Conservation (phyloP, 2,888 invertebrate genomes). For the Clanis bilineata region DNA sequence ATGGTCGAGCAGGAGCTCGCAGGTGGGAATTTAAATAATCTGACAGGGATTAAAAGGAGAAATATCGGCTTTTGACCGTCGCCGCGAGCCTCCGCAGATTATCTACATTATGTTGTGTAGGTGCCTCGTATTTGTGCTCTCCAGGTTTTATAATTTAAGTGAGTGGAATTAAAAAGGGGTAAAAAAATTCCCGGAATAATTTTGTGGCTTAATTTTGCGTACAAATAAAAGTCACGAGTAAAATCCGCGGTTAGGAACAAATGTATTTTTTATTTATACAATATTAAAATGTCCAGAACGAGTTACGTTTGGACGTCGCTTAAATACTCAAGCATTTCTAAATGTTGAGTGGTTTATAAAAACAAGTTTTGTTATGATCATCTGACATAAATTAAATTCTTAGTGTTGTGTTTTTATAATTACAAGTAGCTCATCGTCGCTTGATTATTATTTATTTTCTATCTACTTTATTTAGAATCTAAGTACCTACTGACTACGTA, state of each 20-base stretch:
- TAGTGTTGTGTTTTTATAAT: too few relatives aligned
- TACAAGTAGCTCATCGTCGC: too few relatives aligned
- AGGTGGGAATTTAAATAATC: constrained; percentile 83
- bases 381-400: too few relatives aligned
- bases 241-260: not conserved
- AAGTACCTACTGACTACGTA: too few relatives aligned
- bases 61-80: constrained; percentile 80
- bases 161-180: constrained; percentile 37
- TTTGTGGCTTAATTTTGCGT: constrained; percentile 20
- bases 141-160: constrained; percentile 66
- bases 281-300: not conserved
- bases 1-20: constrained; percentile 62
- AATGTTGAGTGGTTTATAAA: too few relatives aligned
- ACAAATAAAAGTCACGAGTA: not conserved
- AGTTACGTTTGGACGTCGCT: not conserved
- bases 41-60: constrained; percentile 81
- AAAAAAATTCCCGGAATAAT: constrained; percentile 17
- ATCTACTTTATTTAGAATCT: too few relatives aligned
- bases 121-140: constrained; percentile 46
- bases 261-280: constrained; percentile 3
- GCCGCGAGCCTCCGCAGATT: constrained; percentile 59
- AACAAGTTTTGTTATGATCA: too few relatives aligned
- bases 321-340: too few relatives aligned
- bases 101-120: constrained; percentile 65
- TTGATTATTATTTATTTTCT: too few relatives aligned